A percentile compares a stretch with the other conserved stretches of the same genome.
phyloP scores from a whole-genome alignment of 30 jellyfish, hydroid and myxozoan genomes.

The Mastigias papua region DNA sequence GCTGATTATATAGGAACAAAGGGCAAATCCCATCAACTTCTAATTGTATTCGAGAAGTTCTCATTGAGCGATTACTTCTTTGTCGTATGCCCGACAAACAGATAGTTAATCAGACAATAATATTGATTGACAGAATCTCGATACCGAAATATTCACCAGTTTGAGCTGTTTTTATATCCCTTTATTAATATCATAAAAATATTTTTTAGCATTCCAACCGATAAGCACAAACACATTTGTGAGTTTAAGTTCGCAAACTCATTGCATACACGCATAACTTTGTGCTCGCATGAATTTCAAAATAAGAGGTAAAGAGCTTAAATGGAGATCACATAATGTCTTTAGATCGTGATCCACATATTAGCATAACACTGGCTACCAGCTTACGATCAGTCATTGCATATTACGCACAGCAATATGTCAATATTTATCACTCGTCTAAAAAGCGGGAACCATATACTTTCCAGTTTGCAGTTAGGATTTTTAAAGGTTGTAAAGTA shows the following conservation, averaged over 20 bases:
- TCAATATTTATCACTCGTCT: not conserved
- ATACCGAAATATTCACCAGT: conserved; percentile 7
- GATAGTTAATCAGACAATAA: not conserved
- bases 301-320: not conserved
- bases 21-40: conserved; percentile 10
- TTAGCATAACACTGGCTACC: not conserved
- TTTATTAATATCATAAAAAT: not conserved
- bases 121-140: not conserved
- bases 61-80: not conserved
- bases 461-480: no score
- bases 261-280: not conserved
- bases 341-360: not conserved
- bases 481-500: no score
- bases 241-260: not conserved
- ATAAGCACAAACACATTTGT: not conserved
- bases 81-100: conserved; percentile 21
- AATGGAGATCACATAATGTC: not conserved
- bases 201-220: not conserved
- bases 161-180: not conserved
- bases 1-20: conserved; percentile 29
- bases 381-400: not conserved
- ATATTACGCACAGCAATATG: not conserved
- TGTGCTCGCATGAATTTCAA: not conserved
- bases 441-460: no score
- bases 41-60: conserved; percentile 12